A percentile compares a stretch with the other conserved stretches of the same genome.
Conservation (phyloP, 1,140 invertebrate species). For the Macrobrachium rosenbergii region DNA sequence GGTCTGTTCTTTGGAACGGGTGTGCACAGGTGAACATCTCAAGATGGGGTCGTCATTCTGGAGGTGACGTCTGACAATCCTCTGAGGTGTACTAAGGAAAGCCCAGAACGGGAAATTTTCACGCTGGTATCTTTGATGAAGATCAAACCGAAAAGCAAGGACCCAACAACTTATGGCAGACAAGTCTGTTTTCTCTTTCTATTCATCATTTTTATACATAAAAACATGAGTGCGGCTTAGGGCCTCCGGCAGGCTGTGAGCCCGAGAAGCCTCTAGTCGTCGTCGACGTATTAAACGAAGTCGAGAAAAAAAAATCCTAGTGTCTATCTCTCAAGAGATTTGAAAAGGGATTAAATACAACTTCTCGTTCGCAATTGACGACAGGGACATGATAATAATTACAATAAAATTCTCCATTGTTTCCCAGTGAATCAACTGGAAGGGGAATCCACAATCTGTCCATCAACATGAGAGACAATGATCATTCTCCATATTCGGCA, state of each 20-base stretch:
- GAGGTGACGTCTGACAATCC: no score
- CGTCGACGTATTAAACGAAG: constrained; percentile 35
- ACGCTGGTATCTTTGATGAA: constrained; percentile 5
- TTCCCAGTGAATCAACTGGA: neutral
- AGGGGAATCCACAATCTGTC: constrained; percentile 48
- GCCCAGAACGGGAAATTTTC: constrained; percentile 40
- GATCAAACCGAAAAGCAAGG: neutral
- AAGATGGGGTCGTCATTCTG: constrained; percentile 33
- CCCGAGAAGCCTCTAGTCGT: constrained; percentile 19
- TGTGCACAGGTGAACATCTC: constrained; percentile 61
- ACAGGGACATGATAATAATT: constrained; percentile 52
- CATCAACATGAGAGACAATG: constrained; percentile 1
- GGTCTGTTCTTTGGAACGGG: constrained; percentile 22
- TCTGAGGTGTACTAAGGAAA: neutral
- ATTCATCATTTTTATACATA: no score
- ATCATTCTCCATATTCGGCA: constrained; percentile 48
- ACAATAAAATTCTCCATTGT: constrained; percentile 30
- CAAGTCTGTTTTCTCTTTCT: constrained; percentile 19
- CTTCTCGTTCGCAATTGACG: constrained; percentile 52
- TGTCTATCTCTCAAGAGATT: constrained; percentile 51
- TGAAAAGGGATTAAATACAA: constrained; percentile 43
- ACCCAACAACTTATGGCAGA: constrained; percentile 53
- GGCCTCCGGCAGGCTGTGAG: constrained; percentile 21
- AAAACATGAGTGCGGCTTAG: neutral
- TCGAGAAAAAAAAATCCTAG: constrained; percentile 49